Evolutionary conservation across 1,140 invertebrate genomes (phyloP).

Genomic region (Pararge aegeria): DNA sequence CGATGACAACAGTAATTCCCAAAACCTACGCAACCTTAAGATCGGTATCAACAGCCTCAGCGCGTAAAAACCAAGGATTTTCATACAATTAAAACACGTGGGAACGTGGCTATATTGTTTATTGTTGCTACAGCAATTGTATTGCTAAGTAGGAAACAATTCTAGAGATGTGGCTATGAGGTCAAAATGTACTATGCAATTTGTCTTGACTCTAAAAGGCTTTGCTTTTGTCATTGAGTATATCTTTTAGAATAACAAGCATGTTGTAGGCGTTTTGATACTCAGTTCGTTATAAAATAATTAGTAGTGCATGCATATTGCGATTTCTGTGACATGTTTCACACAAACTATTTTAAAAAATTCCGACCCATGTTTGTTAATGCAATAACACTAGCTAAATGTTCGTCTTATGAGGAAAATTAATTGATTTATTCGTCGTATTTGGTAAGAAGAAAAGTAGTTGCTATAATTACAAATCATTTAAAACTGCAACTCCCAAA

Average conservation of each 20-base stretch:
- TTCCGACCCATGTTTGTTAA: too few relatives aligned
- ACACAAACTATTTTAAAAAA: too few relatives aligned
- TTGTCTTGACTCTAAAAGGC: conserved; percentile 9
- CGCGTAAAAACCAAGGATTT: conserved; percentile 51
- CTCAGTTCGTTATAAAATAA: neutral
- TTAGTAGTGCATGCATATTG: too few relatives aligned
- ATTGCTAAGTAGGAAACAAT: conserved; percentile 32
- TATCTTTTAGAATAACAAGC: neutral
- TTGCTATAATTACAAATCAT: too few relatives aligned
- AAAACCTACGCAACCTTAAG: conserved; percentile 50
- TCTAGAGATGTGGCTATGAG: conserved; percentile 22
- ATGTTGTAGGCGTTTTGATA: neutral
- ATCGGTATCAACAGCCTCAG: conserved; percentile 42
- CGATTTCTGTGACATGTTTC: too few relatives aligned
- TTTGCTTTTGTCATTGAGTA: conserved; percentile 9
- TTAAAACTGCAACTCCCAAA: too few relatives aligned
- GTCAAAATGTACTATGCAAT: conserved; percentile 14
- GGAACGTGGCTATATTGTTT: conserved; percentile 43
- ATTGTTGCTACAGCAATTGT: conserved; percentile 42
- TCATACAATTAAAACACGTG: conserved; percentile 43
- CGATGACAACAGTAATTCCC: conserved; percentile 32
- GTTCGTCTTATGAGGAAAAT: too few relatives aligned
- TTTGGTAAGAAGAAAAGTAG: too few relatives aligned
- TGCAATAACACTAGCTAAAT: too few relatives aligned
- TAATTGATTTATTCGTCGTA: too few relatives aligned